A percentile compares a stretch with the other conserved stretches of the same genome.
Conservation (phyloP, 1,140 invertebrate genomes). For the Eulimnadia texana region DNA sequence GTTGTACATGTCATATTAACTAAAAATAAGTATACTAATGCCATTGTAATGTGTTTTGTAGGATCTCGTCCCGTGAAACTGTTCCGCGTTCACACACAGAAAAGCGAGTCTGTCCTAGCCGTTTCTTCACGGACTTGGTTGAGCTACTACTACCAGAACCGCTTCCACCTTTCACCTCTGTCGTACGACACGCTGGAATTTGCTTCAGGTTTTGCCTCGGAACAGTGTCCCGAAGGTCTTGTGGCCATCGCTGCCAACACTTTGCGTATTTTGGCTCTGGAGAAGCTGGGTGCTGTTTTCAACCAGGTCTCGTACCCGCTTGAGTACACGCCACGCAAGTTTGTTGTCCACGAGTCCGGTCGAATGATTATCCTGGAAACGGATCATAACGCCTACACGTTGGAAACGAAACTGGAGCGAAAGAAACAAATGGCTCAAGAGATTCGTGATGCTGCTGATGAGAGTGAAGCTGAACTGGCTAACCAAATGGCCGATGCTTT, state of each 20-base stretch:
- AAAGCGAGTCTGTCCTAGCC: constrained; percentile 52
- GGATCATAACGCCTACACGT: constrained; percentile 96
- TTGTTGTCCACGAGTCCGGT: constrained; percentile 90
- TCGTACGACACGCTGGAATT: constrained; percentile 95
- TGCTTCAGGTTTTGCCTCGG: constrained; percentile 93
- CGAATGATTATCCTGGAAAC: constrained; percentile 87
- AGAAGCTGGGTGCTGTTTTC: constrained; percentile 96
- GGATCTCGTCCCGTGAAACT: constrained; percentile 80
- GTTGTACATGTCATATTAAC: too few species aligned
- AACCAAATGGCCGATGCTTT: constrained; percentile 95
- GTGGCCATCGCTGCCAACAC: constrained; percentile 98
- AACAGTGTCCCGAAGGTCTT: constrained; percentile 98
- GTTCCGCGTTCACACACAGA: constrained; percentile 85
- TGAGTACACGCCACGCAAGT: constrained; percentile 91
- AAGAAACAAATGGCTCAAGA: constrained; percentile 71
- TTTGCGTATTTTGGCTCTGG: constrained; percentile 87
- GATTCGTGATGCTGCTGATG: constrained; percentile 90
- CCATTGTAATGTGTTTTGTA: too few species aligned
- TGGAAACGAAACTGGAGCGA: constrained; percentile 85
- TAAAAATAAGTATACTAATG: too few species aligned
- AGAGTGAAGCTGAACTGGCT: constrained; percentile 86
- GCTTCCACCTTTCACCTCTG: constrained; percentile 86
- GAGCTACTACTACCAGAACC: constrained; percentile 95
- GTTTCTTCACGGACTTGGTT: constrained; percentile 97
- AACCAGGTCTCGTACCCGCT: constrained; percentile 85